A percentile compares a stretch with the other conserved stretches of the same genome.
phyloP scores from a whole-genome alignment of 2,888 invertebrate species.

The Amiota minor region DNA sequence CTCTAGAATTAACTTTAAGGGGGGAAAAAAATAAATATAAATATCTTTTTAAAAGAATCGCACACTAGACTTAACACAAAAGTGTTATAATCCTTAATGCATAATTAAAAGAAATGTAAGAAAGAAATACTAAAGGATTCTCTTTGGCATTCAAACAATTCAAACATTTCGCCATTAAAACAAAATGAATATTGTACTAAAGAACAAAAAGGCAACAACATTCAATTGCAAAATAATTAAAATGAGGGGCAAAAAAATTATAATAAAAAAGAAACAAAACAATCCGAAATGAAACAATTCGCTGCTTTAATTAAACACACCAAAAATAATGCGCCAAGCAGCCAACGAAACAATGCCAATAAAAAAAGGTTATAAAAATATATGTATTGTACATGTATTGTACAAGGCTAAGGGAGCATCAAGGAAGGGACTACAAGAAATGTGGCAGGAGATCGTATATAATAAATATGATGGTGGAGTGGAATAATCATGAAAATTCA shows the following conservation, averaged over 20 bases:
- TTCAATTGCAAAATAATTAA: conserved; percentile 25
- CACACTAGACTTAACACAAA: too few relatives aligned
- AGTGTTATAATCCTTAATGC: too few relatives aligned
- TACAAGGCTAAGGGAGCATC: not conserved
- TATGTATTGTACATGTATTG: too few relatives aligned
- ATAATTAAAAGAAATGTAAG: not conserved
- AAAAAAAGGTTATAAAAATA: conserved; percentile 8
- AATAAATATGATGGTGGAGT: not conserved
- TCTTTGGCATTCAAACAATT: conserved; percentile 6
- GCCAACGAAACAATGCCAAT: not conserved
- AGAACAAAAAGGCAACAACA: not conserved
- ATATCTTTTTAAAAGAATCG: conserved; percentile 28
- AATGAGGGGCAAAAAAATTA: not conserved
- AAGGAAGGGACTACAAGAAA: not conserved
- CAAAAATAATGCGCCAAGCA: conserved; percentile 10
- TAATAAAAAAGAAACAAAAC: not conserved
- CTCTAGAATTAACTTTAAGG: not conserved
- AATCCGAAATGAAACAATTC: not conserved
- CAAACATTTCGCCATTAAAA: conserved; percentile 6
- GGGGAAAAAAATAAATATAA: conserved; percentile 48
- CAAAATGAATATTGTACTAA: not conserved
- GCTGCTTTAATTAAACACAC: conserved; percentile 26
- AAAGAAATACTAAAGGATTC: not conserved
- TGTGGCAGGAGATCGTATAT: not conserved
- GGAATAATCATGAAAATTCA: conserved; percentile 20